Conservation (phyloP, 64 coral and sea anemone species). For the Pocillopora damicornis region DNA sequence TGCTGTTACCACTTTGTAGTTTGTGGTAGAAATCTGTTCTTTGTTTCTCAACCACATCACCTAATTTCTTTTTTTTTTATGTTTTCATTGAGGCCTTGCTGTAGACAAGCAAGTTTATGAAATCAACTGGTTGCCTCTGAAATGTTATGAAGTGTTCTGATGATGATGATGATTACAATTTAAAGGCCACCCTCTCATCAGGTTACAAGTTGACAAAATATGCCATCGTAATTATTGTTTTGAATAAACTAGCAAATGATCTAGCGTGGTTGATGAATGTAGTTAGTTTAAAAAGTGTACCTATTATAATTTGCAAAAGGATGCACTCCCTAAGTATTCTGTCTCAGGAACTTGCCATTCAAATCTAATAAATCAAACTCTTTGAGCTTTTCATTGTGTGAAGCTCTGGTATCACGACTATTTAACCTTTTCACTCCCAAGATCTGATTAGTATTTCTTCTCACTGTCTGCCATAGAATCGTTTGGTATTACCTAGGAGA, state of each 20-base stretch:
- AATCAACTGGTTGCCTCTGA: neutral
- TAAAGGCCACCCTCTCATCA: neutral
- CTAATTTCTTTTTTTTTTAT: neutral
- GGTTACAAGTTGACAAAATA: neutral
- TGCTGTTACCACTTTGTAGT: neutral
- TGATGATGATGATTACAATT: neutral
- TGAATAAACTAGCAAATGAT: neutral
- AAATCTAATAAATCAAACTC: neutral
- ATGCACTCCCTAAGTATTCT: neutral
- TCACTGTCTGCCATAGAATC: no score
- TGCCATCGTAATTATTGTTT: neutral
- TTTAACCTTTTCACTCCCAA: no score
- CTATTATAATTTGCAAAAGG: neutral
- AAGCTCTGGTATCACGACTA: neutral
- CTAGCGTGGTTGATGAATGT: neutral
- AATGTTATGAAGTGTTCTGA: neutral
- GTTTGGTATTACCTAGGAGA: no score
- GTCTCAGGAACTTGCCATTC: neutral
- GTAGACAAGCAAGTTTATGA: conserved; percentile 10
- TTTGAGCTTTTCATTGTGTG: neutral
- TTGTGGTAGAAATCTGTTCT: neutral
- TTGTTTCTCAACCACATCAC: conserved; percentile 1
- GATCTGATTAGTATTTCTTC: neutral
- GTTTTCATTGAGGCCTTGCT: neutral
- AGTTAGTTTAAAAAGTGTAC: neutral